These are phyloP conservation scores for Pycnonotus jocosus DNA, from an alignment of 2,113 vertebrate genomes.

Conservation along the genomic window DNA sequence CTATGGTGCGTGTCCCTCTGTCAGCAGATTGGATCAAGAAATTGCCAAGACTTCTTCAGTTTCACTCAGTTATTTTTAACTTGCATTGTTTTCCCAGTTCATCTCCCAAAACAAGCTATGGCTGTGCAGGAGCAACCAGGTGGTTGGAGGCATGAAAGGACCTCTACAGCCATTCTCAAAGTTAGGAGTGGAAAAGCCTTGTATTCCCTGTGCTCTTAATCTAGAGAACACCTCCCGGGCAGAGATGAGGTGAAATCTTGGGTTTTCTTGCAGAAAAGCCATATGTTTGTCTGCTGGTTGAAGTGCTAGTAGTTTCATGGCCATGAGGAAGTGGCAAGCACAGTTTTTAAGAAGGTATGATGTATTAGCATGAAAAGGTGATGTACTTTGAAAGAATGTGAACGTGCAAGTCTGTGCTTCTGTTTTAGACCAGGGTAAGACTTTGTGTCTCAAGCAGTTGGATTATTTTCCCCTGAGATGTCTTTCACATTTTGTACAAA, in stretches of 20 bases:
- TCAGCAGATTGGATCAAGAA: background rate
- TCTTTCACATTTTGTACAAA: background rate
- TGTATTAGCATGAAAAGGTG: background rate
- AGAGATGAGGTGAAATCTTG: background rate
- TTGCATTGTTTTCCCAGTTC: background rate
- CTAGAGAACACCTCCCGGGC: background rate
- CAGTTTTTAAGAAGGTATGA: background rate
- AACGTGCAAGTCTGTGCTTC: background rate
- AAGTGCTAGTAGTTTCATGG: background rate
- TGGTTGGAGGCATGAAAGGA: background rate
- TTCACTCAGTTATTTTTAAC: background rate
- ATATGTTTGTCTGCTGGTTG: background rate
- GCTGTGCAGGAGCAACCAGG: background rate
- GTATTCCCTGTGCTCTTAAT: background rate
- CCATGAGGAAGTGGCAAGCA: background rate
- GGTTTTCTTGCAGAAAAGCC: background rate
- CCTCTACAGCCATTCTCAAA: background rate
- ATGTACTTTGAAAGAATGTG: background rate
- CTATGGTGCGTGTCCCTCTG: background rate
- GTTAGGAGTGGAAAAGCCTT: background rate
- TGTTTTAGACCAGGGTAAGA: background rate
- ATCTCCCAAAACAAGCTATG: background rate
- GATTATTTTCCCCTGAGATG: background rate
- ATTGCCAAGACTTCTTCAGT: background rate
- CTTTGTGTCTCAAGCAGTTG: background rate